Percentiles rank a stretch among this genome's conserved stretches.
Evolutionary conservation across 1,140 invertebrate genomes (phyloP).

Genomic region (Anagrus nilaparvatae): DNA sequence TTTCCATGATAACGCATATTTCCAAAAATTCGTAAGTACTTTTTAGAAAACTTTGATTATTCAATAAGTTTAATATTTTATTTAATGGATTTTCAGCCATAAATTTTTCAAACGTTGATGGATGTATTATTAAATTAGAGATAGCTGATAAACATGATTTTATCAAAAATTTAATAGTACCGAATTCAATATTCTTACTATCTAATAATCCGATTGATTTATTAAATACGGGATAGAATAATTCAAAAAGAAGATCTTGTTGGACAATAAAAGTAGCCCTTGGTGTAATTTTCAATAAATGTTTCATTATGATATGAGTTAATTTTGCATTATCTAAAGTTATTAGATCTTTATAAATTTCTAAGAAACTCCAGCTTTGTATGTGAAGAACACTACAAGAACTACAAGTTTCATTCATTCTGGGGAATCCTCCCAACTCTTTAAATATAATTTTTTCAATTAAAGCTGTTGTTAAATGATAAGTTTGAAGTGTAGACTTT

Average conservation of each 20-base stretch:
- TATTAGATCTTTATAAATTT: conserved; percentile 48
- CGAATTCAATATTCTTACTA: conserved; percentile 27
- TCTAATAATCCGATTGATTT: conserved; percentile 37
- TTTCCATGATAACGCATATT: conserved; percentile 50
- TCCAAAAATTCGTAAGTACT: conserved; percentile 52
- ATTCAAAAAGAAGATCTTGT: conserved; percentile 46
- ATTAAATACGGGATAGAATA: conserved; percentile 52
- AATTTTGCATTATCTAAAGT: conserved; percentile 45
- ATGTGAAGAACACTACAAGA: conserved; percentile 25
- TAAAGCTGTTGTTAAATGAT: conserved; percentile 33
- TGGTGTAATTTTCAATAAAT: conserved; percentile 49
- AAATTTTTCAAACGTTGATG: conserved; percentile 48
- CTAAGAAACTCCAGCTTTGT: conserved; percentile 47
- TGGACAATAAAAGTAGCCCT: conserved; percentile 44
- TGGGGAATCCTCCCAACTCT: conserved; percentile 42
- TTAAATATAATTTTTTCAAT: conserved; percentile 50
- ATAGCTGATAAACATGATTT: conserved; percentile 52
- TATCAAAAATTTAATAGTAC: conserved; percentile 45
- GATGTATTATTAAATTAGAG: conserved; percentile 45
- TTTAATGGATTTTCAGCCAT: conserved; percentile 46
- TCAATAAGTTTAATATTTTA: conserved; percentile 45
- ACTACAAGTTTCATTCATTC: conserved; percentile 21
- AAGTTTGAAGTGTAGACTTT: conserved; percentile 24
- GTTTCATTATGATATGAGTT: conserved; percentile 45
- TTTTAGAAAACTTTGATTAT: conserved; percentile 44